Percentiles rank a stretch among this genome's conserved stretches.
These are phyloP conservation scores for Tympanuchus pallidicinctus DNA, from an alignment of 2,113 vertebrate genomes.

Conservation along the genomic window DNA sequence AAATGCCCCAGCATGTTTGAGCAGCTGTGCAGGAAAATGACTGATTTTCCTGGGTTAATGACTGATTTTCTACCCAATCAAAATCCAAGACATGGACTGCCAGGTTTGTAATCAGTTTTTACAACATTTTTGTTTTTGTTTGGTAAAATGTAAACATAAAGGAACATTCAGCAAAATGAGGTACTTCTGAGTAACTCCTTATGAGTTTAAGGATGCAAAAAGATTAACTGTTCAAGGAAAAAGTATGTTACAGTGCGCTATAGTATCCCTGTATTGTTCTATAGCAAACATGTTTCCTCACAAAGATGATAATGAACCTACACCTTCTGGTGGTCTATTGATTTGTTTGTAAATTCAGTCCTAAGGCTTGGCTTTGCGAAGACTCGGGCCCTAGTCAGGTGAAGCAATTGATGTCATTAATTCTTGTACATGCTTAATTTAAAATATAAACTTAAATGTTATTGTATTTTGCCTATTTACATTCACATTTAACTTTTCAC, in stretches of 20 bases:
- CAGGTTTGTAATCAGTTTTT: slow-evolving; percentile 17
- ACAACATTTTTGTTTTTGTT: neutral
- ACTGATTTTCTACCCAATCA: slow-evolving; percentile 58
- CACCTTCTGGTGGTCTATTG: neutral
- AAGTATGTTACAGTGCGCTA: neutral
- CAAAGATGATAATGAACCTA: neutral
- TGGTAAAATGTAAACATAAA: slow-evolving; percentile 3
- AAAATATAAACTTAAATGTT: neutral
- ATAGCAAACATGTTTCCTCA: neutral
- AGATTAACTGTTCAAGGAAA: neutral
- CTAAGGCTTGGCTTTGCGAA: neutral
- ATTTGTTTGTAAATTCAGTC: neutral
- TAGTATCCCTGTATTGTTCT: neutral
- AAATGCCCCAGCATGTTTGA: slow-evolving; percentile 26
- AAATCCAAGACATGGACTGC: slow-evolving; percentile 15
- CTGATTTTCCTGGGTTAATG: slow-evolving; percentile 50
- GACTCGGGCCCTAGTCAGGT: neutral
- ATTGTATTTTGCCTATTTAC: neutral
- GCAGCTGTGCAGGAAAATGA: slow-evolving; percentile 53
- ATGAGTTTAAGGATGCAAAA: neutral
- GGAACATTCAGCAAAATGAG: neutral
- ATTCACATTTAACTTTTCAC: neutral
- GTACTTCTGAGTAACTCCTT: neutral
- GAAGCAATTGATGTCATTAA: neutral
- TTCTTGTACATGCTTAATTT: neutral